These are phyloP conservation scores for Danio tinwini DNA, from an alignment of 2,797 vertebrate genomes.

Conservation along the genomic window DNA sequence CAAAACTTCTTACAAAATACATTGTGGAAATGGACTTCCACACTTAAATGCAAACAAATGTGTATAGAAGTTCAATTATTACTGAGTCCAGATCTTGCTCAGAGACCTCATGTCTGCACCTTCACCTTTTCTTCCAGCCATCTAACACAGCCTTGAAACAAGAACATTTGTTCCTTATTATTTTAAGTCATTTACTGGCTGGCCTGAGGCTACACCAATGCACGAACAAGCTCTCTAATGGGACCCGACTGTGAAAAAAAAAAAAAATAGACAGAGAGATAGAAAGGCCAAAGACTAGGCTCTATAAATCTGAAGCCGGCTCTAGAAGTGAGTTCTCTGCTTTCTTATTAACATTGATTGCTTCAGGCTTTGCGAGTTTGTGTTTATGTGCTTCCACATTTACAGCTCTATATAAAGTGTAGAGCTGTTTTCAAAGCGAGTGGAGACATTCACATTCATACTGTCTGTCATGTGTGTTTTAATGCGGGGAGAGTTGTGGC, in stretches of 20 bases:
- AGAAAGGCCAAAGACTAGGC: slow-evolving; percentile 10
- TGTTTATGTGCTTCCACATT: slow-evolving; percentile 33
- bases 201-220: slow-evolving; percentile 58
- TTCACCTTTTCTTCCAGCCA: slow-evolving; percentile 50
- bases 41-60: not conserved
- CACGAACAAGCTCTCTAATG: slow-evolving; percentile 58
- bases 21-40: too few species aligned
- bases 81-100: slow-evolving; percentile 13
- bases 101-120: slow-evolving; percentile 28
- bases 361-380: slow-evolving; percentile 30
- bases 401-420: slow-evolving; percentile 38
- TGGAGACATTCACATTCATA: slow-evolving; percentile 17
- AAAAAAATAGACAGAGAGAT: not conserved
- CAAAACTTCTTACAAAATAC: too few species aligned
- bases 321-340: slow-evolving; percentile 17
- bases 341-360: slow-evolving; percentile 46
- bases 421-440: slow-evolving; percentile 24
- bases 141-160: slow-evolving; percentile 46
- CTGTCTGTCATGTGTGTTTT: slow-evolving; percentile 40
- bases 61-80: not conserved
- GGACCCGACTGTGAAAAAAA: slow-evolving; percentile 56
- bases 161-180: slow-evolving; percentile 66
- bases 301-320: slow-evolving; percentile 37
- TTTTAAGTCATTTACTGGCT: slow-evolving; percentile 64
- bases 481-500: not conserved